Percentiles rank a stretch among this genome's conserved stretches.
Evolutionary conservation across 2,888 invertebrate genomes (phyloP).

Genomic region (Oscheius onirici): DNA sequence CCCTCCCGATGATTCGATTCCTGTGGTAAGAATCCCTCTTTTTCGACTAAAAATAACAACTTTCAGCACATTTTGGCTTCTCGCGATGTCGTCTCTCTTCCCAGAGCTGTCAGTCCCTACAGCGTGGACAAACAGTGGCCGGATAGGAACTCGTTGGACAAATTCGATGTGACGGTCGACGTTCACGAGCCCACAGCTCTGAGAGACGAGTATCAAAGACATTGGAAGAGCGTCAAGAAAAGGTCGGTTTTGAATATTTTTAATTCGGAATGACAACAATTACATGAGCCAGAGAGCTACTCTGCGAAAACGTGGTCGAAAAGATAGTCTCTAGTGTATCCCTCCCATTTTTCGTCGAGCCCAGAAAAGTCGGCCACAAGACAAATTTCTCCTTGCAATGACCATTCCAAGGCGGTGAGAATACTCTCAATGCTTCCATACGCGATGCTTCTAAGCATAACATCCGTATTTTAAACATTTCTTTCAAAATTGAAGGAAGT

Average conservation of each 20-base stretch:
- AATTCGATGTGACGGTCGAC: slow-evolving; percentile 33
- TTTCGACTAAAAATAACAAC: neutral
- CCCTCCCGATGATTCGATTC: slow-evolving; percentile 13
- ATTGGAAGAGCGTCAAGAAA: slow-evolving; percentile 61
- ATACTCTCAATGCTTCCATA: too few relatives aligned
- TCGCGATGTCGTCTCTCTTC: slow-evolving; percentile 55
- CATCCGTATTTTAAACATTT: too few relatives aligned
- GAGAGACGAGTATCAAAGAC: slow-evolving; percentile 48
- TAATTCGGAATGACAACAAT: too few relatives aligned
- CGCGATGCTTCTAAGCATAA: too few relatives aligned
- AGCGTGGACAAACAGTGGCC: slow-evolving; percentile 37
- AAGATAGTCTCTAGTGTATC: too few relatives aligned
- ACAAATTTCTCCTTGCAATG: too few relatives aligned
- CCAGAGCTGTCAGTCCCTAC: slow-evolving; percentile 41
- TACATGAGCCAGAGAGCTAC: too few relatives aligned
- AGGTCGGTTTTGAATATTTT: slow-evolving; percentile 35
- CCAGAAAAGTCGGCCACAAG: too few relatives aligned
- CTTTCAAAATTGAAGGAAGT: too few relatives aligned
- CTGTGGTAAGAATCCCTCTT: slow-evolving; percentile 6
- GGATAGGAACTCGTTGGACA: slow-evolving; percentile 27
- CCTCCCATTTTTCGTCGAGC: too few relatives aligned
- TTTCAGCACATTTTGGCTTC: slow-evolving; percentile 59
- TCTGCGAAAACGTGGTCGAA: too few relatives aligned
- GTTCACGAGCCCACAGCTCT: slow-evolving; percentile 35
- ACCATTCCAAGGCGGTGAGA: too few relatives aligned